These are phyloP conservation scores for Pseudomyrmex dendroicus DNA, from an alignment of 1,140 invertebrate genomes.

Conservation along the genomic window DNA sequence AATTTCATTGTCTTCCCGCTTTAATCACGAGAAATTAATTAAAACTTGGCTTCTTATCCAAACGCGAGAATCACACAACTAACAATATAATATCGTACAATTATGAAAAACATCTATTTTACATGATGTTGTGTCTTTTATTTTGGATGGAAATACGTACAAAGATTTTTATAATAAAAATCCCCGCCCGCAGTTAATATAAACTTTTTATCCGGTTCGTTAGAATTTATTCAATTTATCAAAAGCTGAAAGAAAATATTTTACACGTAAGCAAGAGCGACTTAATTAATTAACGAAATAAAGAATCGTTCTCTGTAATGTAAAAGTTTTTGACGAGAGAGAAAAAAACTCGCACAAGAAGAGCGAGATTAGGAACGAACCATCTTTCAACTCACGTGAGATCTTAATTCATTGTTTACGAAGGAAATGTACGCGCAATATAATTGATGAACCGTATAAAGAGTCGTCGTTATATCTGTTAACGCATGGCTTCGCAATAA, in stretches of 20 bases:
- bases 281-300: slow-evolving; percentile 25
- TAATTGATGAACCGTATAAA: not conserved
- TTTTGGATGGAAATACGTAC: not conserved
- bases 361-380: not conserved
- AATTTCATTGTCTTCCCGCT: too few species aligned
- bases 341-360: slow-evolving; percentile 16
- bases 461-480: slow-evolving; percentile 12
- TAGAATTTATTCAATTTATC: slow-evolving; percentile 22
- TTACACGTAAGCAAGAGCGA: slow-evolving; percentile 13
- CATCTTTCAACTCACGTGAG: not conserved
- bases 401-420: slow-evolving; percentile 10
- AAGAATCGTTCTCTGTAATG: slow-evolving; percentile 5
- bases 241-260: not conserved
- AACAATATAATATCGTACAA: too few species aligned
- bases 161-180: not conserved
- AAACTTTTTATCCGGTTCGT: slow-evolving; percentile 13
- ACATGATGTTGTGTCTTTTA: not conserved
- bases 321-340: slow-evolving; percentile 11
- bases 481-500: not conserved
- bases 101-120: too few species aligned
- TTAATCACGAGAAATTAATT: too few species aligned
- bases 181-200: not conserved
- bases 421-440: not conserved
- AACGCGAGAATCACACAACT: too few species aligned
- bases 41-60: too few species aligned